Evolutionary conservation across 2,797 vertebrate genomes (phyloP), one percentile per base, ranked within the genome.

Genomic region (Chloroceryle amazona): DNA sequence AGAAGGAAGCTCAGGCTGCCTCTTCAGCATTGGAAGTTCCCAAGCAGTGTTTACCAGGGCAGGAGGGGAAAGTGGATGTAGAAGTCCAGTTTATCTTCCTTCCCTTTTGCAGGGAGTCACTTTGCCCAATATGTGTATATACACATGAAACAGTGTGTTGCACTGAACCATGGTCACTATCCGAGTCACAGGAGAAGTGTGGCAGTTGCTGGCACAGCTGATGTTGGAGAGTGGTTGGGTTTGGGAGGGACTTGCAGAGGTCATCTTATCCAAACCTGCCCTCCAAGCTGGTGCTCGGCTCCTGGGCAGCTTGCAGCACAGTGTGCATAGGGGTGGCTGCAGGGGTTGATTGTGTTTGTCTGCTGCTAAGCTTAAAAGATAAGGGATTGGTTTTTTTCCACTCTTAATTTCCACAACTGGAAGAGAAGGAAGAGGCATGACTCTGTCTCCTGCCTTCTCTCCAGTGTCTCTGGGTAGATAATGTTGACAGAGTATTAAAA

Each of bases 71-170:
- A 84, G 70, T 25, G 62, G 44, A 51, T 60, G 44, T 35, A 63
- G 85, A 91, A 90, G 74, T 83, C 31, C 49, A 19, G 55, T 73
- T 60, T 12, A 14, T 62, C 58, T 73, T 52, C 55, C 63, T 90
- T 18, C 44, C 35, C 17, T 44, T 31, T 13, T 0, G 0, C 0
- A 0, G 5, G 9, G 37, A 47, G 49, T 68, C 15, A 1, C 52
- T 78, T 80, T 68, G 23, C 13, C 25, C 15, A 10, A 0, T 10
- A 5, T 0, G 0, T 8, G 22, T 46, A 46, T 46, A 46, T 6
- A 10, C 14, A 28, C 28, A 28, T 25, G 16, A 4, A 26, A 1
- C 0, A 0, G 47, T n/a, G 7, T 33, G 9, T 83, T 14, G 13
- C 25, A 6, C 46, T 47, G 60, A 73, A 3, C 52, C 0, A 0